Evolutionary conservation across 2,797 vertebrate species (phyloP), one percentile per base, ranked within the genome.

Genomic region (Rallus crepitans): DNA sequence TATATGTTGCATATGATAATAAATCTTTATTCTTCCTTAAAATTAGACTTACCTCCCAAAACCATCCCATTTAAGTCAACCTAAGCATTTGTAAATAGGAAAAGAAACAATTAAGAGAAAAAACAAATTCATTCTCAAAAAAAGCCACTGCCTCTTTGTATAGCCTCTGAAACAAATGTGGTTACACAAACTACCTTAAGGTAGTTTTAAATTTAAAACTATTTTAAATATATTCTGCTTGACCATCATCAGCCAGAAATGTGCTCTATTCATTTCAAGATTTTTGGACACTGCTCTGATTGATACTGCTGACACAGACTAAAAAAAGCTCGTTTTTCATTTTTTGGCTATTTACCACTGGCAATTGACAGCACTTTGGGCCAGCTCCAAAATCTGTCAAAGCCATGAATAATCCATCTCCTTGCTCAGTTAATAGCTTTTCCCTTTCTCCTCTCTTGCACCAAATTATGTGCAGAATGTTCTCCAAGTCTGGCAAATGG

Each of bases 311-410:
- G 94, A 97, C 84, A 81, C 45, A 93, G 69, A 14, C 88, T 59
- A 75, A 94, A 95, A 87, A 69, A 87, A 78, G 4, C 64, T 73
- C 8, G 2, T 87, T 95, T 94, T 95, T 94, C 71, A 87, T 92
- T 96, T 94, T 96, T 96, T 94, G 90, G 83, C 89, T 85, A 82
- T 96, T 92, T 92, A 91, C 75, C 48, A 64, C 57, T 42, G 53
- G 70, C 31, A 7, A 89, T 80, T 83, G 93, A 94, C 95, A 95
- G 64, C 47, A 85, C 71, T 89, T 95, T 89, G 96, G 84, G 68
- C 25, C 39, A 1, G 4, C 39, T 88, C 81, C 94, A 92, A 89
- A 93, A 79, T 56, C 25, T 3, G 81, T 80, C 64, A 73, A 68
- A 77, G 33, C 31, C 84, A 81, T 78, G 89, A 92, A 91, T 81